Conservation (phyloP, 2,888 invertebrate species). For the Deroplatys truncata region DNA sequence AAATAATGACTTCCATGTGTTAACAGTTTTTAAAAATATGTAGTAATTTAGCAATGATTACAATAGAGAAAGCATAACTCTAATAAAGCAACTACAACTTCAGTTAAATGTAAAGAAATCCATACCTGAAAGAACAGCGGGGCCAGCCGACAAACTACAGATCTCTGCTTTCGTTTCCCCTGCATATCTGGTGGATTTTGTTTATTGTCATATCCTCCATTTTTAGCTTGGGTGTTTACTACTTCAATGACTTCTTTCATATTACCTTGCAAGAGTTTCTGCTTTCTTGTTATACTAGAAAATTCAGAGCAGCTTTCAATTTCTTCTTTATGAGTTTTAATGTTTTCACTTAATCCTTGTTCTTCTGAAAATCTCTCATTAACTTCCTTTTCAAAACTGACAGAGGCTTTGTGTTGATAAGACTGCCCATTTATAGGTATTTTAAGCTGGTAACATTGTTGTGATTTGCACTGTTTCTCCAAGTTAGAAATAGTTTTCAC, state of each 20-base stretch:
- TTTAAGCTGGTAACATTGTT: neutral
- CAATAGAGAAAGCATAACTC: too few species aligned
- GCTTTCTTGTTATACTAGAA: neutral
- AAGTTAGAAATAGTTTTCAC: neutral
- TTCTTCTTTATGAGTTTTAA: neutral
- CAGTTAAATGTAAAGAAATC: neutral
- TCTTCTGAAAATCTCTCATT: neutral
- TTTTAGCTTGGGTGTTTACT: too few species aligned
- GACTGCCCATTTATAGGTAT: neutral
- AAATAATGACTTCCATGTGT: too few species aligned
- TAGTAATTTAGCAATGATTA: too few species aligned
- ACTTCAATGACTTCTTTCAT: neutral
- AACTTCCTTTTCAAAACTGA: neutral
- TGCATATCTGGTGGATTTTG: neutral
- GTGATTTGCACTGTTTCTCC: neutral
- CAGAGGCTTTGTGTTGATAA: neutral
- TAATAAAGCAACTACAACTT: too few species aligned
- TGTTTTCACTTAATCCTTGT: neutral
- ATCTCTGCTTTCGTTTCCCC: neutral
- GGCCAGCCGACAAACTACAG: neutral
- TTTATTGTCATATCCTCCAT: neutral
- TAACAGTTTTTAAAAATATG: too few species aligned
- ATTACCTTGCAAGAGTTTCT: neutral
- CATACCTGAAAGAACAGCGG: neutral
- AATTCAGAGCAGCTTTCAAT: neutral